phyloP scores from a whole-genome alignment of 1,140 invertebrate genomes.

The Drosophila sulfurigaster region DNA sequence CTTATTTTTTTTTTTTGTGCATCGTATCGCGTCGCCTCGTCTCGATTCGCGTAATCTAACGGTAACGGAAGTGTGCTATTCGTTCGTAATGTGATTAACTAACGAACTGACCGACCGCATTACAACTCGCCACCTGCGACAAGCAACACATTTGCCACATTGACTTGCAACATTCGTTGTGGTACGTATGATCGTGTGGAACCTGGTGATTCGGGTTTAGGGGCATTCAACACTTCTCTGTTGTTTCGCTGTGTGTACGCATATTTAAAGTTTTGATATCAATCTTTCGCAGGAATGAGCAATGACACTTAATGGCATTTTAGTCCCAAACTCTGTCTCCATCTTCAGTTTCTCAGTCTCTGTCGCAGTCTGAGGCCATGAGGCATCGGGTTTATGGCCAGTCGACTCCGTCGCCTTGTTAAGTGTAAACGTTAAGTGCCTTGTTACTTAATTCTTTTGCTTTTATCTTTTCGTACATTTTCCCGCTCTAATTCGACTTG shows the following conservation, averaged over 20 bases:
- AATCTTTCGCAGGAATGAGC: slow-evolving; percentile 81
- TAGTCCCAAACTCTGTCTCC: slow-evolving; percentile 51
- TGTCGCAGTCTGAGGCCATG: slow-evolving; percentile 1
- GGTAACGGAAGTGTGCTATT: slow-evolving; percentile 45
- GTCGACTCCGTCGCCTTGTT: slow-evolving; percentile 66
- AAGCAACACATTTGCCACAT: slow-evolving; percentile 22
- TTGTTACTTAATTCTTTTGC: slow-evolving; percentile 77
- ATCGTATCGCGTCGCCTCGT: slow-evolving; percentile 9
- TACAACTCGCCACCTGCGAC: slow-evolving; percentile 45
- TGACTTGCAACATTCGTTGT: slow-evolving; percentile 43
- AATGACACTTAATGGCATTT: slow-evolving; percentile 82
- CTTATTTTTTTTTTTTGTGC: background rate
- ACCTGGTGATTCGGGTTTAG: background rate
- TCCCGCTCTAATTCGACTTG: slow-evolving; percentile 72
- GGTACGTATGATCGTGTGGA: slow-evolving; percentile 26
- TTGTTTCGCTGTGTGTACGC: slow-evolving; percentile 52
- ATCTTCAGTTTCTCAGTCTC: slow-evolving; percentile 3
- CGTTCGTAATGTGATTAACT: slow-evolving; percentile 46
- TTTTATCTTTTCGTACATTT: slow-evolving; percentile 76
- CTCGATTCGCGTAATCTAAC: slow-evolving; percentile 19
- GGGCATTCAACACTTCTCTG: slow-evolving; percentile 16
- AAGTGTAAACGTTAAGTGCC: slow-evolving; percentile 82
- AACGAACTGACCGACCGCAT: slow-evolving; percentile 35
- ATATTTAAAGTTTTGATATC: slow-evolving; percentile 78
- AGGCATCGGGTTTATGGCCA: slow-evolving; percentile 38